Percentiles rank a stretch among this genome's conserved stretches.
These are phyloP conservation scores for Gryllus longicercus DNA, from an alignment of 2,888 invertebrate species.

Conservation along the genomic window DNA sequence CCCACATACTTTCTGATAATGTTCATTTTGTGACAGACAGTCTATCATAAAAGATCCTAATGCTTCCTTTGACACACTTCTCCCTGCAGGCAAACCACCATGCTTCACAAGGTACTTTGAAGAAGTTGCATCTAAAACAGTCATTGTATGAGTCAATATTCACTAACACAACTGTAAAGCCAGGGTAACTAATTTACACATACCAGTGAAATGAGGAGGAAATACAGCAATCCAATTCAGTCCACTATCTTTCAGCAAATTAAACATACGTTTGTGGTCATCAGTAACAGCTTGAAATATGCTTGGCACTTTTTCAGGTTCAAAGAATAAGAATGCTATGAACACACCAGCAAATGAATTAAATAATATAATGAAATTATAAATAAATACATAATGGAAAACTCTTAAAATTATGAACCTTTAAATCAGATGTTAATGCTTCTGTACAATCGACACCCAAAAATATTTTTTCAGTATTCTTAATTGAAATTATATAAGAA, in stretches of 20 bases:
- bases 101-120: constrained; percentile 57
- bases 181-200: constrained; percentile 34
- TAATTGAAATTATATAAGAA: too few relatives aligned
- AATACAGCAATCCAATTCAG: constrained; percentile 73
- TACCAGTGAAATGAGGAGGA: constrained; percentile 78
- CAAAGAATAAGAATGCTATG: constrained; percentile 69
- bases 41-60: constrained; percentile 74
- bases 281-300: constrained; percentile 68
- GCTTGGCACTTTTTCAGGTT: constrained; percentile 70
- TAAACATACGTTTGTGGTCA: constrained; percentile 75
- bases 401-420: too few relatives aligned
- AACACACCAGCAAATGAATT: background rate
- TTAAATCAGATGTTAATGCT: too few relatives aligned
- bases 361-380: background rate
- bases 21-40: constrained; percentile 63
- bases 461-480: too few relatives aligned
- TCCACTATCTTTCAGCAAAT: constrained; percentile 60
- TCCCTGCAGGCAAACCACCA: constrained; percentile 60
- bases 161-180: too few relatives aligned
- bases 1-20: constrained; percentile 63
- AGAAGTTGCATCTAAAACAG: constrained; percentile 25
- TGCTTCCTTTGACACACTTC: constrained; percentile 70
- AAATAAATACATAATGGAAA: background rate
- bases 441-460: too few relatives aligned
- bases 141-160: constrained; percentile 20